Percentiles rank a stretch among this genome's conserved stretches.
Evolutionary conservation across 2,888 invertebrate genomes (phyloP).

Genomic region (Acanthacorydalis orientalis): DNA sequence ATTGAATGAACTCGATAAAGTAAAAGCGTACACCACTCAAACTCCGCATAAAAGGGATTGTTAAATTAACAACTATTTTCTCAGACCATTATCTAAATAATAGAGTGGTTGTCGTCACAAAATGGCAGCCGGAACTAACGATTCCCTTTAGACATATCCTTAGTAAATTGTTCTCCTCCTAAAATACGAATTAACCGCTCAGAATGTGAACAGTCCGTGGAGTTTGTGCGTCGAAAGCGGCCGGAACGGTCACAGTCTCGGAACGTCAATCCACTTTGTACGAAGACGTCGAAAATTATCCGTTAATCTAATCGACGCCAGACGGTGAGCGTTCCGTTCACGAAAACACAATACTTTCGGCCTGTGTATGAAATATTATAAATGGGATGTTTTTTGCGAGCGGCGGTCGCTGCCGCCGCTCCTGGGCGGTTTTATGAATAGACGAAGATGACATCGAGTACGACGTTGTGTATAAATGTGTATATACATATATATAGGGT

Average conservation of each 20-base stretch:
- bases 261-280: neutral
- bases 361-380: neutral
- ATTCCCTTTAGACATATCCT: slow-evolving; percentile 7
- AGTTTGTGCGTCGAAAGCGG: neutral
- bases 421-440: neutral
- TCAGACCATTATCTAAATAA: slow-evolving; percentile 4
- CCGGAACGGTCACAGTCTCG: neutral
- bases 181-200: slow-evolving; percentile 6
- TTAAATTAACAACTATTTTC: slow-evolving; percentile 3
- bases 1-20: too few relatives aligned
- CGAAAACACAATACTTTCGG: neutral
- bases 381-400: neutral
- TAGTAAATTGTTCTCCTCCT: slow-evolving; percentile 7
- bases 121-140: slow-evolving; percentile 8
- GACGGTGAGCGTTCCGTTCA: neutral
- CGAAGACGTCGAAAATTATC: neutral
- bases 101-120: slow-evolving; percentile 2
- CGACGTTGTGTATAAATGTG: too few relatives aligned
- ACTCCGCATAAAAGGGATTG: neutral
- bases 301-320: neutral
- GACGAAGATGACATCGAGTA: too few relatives aligned
- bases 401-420: neutral
- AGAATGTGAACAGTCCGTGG: slow-evolving; percentile 12
- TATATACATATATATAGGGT: too few relatives aligned
- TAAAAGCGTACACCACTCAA: too few relatives aligned